Evolutionary conservation across 2,888 invertebrate genomes (phyloP).

Genomic region (Parnassius mnemosyne): DNA sequence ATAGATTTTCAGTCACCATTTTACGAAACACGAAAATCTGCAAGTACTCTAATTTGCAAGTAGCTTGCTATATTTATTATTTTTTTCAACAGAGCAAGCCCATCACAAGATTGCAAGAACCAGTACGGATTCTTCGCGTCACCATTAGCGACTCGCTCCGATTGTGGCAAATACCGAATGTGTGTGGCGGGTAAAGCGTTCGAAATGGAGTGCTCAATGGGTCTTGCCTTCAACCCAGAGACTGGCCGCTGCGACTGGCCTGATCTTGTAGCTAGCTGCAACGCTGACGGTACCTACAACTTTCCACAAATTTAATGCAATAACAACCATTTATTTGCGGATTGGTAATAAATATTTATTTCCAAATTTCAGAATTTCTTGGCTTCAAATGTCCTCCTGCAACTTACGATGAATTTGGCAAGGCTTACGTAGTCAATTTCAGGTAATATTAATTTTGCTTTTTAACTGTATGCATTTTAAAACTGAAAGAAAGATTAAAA

Average conservation of each 20-base stretch:
- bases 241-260: slow-evolving; percentile 91
- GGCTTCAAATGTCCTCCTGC: slow-evolving; percentile 54
- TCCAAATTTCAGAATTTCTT: slow-evolving; percentile 47
- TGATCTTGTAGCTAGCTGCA: slow-evolving; percentile 86
- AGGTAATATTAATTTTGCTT: slow-evolving; percentile 36
- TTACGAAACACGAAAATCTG: no score
- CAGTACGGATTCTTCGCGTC: slow-evolving; percentile 87
- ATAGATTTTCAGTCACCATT: no score
- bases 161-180: slow-evolving; percentile 88
- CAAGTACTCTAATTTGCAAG: slow-evolving; percentile 35
- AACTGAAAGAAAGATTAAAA: no score
- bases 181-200: slow-evolving; percentile 84
- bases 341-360: neutral
- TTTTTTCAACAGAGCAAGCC: slow-evolving; percentile 76
- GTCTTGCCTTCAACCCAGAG: slow-evolving; percentile 86
- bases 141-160: slow-evolving; percentile 36
- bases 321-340: neutral
- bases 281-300: slow-evolving; percentile 65
- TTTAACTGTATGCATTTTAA: neutral
- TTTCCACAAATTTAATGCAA: neutral
- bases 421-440: slow-evolving; percentile 44
- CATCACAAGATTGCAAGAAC: slow-evolving; percentile 86
- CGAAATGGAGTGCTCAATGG: slow-evolving; percentile 86
- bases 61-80: neutral
- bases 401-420: slow-evolving; percentile 42